A percentile compares a stretch with the other conserved stretches of the same genome.
Conservation (phyloP, 1,140 invertebrate genomes). For the Musca vetustissima region DNA sequence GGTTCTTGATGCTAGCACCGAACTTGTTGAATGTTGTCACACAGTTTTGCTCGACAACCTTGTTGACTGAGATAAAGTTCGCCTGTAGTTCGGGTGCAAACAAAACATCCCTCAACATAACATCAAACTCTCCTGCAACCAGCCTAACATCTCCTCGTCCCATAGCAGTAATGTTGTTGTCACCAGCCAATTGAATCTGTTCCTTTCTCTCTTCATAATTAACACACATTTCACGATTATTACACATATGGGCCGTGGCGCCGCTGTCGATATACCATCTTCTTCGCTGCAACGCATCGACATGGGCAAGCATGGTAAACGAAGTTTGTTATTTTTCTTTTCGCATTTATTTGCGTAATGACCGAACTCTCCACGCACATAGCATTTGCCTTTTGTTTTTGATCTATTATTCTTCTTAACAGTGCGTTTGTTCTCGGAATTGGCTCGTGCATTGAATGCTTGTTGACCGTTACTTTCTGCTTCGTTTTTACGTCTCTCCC, state of each 20-base stretch:
- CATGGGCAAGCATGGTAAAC: background rate
- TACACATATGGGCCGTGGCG: constrained; percentile 6
- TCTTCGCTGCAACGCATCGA: background rate
- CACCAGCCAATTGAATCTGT: background rate
- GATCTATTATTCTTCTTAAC: background rate
- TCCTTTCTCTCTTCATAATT: constrained; percentile 3
- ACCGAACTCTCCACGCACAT: background rate
- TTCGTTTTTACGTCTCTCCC: background rate
- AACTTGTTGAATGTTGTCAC: background rate
- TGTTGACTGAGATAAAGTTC: constrained; percentile 38
- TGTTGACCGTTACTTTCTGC: background rate
- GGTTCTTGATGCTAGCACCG: background rate
- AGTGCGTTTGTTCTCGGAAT: background rate
- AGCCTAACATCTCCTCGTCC: constrained; percentile 25
- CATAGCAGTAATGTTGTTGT: constrained; percentile 23
- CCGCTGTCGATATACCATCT: constrained; percentile 9
- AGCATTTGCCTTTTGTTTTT: background rate
- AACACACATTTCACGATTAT: background rate
- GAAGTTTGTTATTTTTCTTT: background rate
- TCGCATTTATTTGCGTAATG: background rate
- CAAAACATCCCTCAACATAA: constrained; percentile 33
- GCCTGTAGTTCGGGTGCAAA: constrained; percentile 37
- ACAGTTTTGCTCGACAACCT: constrained; percentile 31
- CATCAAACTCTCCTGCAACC: constrained; percentile 6
- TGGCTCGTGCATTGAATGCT: background rate